phyloP scores from a whole-genome alignment of 1,140 invertebrate genomes.

The Venturia canescens region DNA sequence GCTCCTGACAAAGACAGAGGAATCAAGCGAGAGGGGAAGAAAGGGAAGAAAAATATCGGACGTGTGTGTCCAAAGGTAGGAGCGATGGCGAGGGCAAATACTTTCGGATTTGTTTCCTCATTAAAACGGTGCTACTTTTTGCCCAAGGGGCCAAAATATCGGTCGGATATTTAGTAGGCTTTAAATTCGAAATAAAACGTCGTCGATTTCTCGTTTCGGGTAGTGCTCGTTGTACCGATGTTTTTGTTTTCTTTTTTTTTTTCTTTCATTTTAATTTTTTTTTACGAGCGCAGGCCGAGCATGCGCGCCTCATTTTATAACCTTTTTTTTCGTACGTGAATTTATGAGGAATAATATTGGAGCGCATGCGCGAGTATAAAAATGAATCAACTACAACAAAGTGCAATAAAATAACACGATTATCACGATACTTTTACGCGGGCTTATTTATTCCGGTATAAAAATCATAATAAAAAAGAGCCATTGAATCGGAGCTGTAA shows the following conservation, averaged over 20 bases:
- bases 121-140: neutral
- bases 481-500: neutral
- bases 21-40: no score
- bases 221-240: neutral
- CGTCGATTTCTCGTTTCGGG: neutral
- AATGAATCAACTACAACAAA: neutral
- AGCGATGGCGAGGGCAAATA: neutral
- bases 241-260: no score
- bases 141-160: neutral
- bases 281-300: no score
- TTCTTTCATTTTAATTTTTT: neutral
- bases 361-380: no score
- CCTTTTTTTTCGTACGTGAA: no score
- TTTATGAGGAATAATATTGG: no score
- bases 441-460: neutral
- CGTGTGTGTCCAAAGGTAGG: neutral
- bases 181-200: neutral
- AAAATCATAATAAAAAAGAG: neutral
- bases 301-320: no score
- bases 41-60: no score
- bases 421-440: neutral
- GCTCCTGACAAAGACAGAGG: no score
- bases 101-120: constrained; percentile 7
- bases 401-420: neutral
- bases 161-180: neutral